Evolutionary conservation across 2,113 vertebrate species (phyloP).

Genomic region (Uria aalge): DNA sequence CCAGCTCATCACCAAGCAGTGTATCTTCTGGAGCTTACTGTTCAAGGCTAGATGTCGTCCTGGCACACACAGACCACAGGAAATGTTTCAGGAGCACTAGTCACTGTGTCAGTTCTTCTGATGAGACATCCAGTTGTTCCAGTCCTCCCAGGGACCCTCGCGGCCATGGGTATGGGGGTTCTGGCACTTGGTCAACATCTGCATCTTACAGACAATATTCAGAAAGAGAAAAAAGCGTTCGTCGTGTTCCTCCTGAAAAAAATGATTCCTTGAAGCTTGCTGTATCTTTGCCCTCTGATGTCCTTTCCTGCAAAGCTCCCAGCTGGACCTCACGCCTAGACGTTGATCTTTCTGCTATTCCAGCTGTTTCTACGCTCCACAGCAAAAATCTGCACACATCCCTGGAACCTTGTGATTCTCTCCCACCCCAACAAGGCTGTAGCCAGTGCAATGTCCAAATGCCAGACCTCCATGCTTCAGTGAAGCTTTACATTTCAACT

Average conservation of each 20-base stretch:
- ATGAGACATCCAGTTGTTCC: neutral
- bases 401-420: neutral
- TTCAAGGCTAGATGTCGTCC: constrained; percentile 64
- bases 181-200: neutral
- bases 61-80: constrained; percentile 16
- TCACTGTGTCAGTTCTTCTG: neutral
- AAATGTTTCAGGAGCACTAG: neutral
- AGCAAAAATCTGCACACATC: constrained; percentile 11
- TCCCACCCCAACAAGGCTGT: neutral
- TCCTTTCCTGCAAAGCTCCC: constrained; percentile 14
- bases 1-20: neutral
- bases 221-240: neutral
- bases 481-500: constrained; percentile 72
- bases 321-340: constrained; percentile 65
- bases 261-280: neutral
- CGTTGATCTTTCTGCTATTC: constrained; percentile 40
- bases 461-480: constrained; percentile 42
- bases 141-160: neutral
- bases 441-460: neutral
- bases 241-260: neutral
- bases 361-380: constrained; percentile 22
- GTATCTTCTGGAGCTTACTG: constrained; percentile 41
- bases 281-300: constrained; percentile 20
- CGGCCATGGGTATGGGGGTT: neutral
- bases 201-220: constrained; percentile 18